phyloP scores from a whole-genome alignment of 2,888 invertebrate genomes.

The Drosophila fungiperda region DNA sequence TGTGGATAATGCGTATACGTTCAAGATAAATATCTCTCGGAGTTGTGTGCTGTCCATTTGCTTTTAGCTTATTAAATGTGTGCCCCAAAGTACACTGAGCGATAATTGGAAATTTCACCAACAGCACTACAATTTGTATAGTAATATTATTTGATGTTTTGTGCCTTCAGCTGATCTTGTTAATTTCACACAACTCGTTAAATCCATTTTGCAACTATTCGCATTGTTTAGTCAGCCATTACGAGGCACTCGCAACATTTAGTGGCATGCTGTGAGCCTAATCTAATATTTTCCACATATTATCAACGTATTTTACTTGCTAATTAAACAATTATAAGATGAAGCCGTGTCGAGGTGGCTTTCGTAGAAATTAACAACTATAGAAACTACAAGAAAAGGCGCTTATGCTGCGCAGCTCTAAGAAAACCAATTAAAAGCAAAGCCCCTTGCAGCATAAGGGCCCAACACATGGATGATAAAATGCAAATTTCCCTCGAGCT shows the following conservation, averaged over 20 bases:
- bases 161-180: background rate
- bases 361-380: constrained; percentile 62
- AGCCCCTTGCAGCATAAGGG: constrained; percentile 59
- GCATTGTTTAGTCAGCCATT: constrained; percentile 9
- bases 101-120: constrained; percentile 5
- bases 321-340: constrained; percentile 79
- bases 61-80: constrained; percentile 77
- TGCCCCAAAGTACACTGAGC: constrained; percentile 42
- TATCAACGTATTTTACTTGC: constrained; percentile 71
- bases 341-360: constrained; percentile 39
- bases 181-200: background rate
- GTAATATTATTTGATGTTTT: background rate
- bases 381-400: constrained; percentile 3
- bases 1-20: constrained; percentile 63
- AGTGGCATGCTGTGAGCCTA: background rate
- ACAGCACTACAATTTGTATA: background rate
- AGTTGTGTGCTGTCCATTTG: constrained; percentile 33
- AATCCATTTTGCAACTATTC: constrained; percentile 3
- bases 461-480: constrained; percentile 71
- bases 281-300: constrained; percentile 72
- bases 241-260: constrained; percentile 5
- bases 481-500: constrained; percentile 78
- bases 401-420: constrained; percentile 19
- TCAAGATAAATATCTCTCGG: constrained; percentile 76
- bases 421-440: constrained; percentile 77